Evolutionary conservation across 2,888 invertebrate species (phyloP), one percentile per base, ranked within the genome.

Genomic region (Sesamia inferens): DNA sequence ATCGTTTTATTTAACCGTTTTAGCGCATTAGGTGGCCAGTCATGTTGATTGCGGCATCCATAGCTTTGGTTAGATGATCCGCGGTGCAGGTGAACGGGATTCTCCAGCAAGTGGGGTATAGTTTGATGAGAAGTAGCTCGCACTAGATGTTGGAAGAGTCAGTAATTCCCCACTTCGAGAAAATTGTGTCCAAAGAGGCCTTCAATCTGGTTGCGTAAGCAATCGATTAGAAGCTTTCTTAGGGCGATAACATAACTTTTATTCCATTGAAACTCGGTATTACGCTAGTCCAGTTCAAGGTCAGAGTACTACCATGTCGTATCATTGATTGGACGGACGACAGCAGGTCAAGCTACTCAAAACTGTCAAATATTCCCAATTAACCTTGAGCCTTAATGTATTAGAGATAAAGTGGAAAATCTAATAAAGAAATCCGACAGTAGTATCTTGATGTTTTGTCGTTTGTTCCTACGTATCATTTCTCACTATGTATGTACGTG

Each of bases 401-500:
- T n/a, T n/a, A n/a, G n/a, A n/a, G n/a, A n/a, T n/a, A n/a, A n/a
- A n/a, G n/a, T n/a, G n/a, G n/a, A n/a, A n/a, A n/a, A n/a, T n/a
- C n/a, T n/a, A n/a, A n/a, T n/a, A n/a, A n/a, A n/a, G n/a, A n/a
- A n/a, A n/a, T n/a, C n/a, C n/a, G n/a, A n/a, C n/a, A n/a, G n/a
- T n/a, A n/a, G n/a, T n/a, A n/a, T n/a, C n/a, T n/a, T n/a, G n/a
- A n/a, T n/a, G n/a, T n/a, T n/a, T n/a, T n/a, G n/a, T n/a, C n/a
- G n/a, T n/a, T n/a, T 31, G 65, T 51, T 2, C 31, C 31, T 31
- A 65, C 14, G 14, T 68, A 51, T 48, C 14, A 42, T 39, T 68
- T 68, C 74, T 66, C 19, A 59, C 2, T 31, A 31, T 31, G 67
- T 58, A 65, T 62, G 68, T 42, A 66, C 22, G 54, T 47, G 58